Evolutionary conservation across 2,113 vertebrate genomes (phyloP).

Genomic region (Cephalopholis sonnerati): DNA sequence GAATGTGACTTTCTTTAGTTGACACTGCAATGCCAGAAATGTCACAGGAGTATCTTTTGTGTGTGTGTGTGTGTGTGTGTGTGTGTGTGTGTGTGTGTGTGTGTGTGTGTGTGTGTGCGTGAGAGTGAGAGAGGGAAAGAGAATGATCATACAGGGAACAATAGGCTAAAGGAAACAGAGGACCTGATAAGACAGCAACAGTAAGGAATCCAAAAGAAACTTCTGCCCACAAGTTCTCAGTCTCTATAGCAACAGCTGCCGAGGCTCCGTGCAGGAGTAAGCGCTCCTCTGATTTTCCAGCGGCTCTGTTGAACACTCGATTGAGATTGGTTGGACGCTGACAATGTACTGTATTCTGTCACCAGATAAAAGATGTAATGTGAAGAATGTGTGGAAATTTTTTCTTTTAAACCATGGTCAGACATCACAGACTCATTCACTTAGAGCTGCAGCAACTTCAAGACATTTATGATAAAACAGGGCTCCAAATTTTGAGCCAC

Average conservation of each 20-base stretch:
- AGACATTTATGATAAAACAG: too few species aligned
- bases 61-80: slow-evolving; percentile 17
- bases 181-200: slow-evolving; percentile 35
- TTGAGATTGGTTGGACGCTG: slow-evolving; percentile 32
- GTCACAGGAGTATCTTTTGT: not conserved
- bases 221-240: slow-evolving; percentile 68
- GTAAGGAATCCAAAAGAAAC: slow-evolving; percentile 62
- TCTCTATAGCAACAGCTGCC: slow-evolving; percentile 83
- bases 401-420: not conserved
- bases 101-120: slow-evolving; percentile 11
- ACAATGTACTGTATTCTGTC: slow-evolving; percentile 30
- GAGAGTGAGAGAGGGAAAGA: not conserved
- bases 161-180: slow-evolving; percentile 46
- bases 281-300: slow-evolving; percentile 50
- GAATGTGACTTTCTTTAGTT: not conserved
- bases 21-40: not conserved
- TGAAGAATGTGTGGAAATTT: not conserved
- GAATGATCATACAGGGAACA: slow-evolving; percentile 43
- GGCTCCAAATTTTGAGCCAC: too few species aligned
- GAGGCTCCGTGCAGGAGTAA: slow-evolving; percentile 48
- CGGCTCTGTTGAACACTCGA: slow-evolving; percentile 29
- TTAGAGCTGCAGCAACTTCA: not conserved
- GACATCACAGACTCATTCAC: not conserved
- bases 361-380: not conserved
- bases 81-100: slow-evolving; percentile 2